These are phyloP conservation scores for Poecilus cupreus DNA, from an alignment of 2,888 invertebrate genomes.

Conservation along the genomic window DNA sequence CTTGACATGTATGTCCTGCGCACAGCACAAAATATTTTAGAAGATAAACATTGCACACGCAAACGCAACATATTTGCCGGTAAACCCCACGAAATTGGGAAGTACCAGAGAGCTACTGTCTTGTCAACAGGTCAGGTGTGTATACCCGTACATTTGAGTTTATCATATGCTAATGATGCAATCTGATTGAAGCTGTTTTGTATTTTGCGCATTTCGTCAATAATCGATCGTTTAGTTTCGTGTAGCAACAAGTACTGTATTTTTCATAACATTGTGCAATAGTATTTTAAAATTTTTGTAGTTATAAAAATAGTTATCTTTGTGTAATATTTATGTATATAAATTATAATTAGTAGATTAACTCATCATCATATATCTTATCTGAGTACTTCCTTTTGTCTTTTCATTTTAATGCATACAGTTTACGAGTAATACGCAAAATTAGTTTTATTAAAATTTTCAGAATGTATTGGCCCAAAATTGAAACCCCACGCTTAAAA, in stretches of 20 bases:
- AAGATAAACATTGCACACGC: neutral
- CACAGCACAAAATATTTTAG: neutral
- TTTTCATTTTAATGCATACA: too few species aligned
- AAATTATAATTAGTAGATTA: too few species aligned
- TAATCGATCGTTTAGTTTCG: neutral
- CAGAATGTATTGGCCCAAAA: slow-evolving; percentile 4
- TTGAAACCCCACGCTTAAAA: neutral
- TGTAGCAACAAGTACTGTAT: too few species aligned
- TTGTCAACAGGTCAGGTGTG: neutral
- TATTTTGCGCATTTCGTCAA: neutral
- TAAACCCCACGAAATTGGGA: neutral
- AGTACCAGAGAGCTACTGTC: neutral
- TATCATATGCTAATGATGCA: too few species aligned
- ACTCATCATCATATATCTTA: too few species aligned
- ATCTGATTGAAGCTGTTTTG: neutral
- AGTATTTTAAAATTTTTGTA: too few species aligned
- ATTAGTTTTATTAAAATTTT: neutral
- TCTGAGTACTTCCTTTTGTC: too few species aligned
- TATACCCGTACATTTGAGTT: too few species aligned
- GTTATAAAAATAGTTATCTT: too few species aligned
- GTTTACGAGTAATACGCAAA: too few species aligned
- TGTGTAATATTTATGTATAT: too few species aligned
- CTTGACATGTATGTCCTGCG: neutral
- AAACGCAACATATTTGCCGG: neutral
- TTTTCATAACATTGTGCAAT: neutral